Evolutionary conservation across 1,140 invertebrate genomes (phyloP).

Genomic region (Hydropsyche tenuis): DNA sequence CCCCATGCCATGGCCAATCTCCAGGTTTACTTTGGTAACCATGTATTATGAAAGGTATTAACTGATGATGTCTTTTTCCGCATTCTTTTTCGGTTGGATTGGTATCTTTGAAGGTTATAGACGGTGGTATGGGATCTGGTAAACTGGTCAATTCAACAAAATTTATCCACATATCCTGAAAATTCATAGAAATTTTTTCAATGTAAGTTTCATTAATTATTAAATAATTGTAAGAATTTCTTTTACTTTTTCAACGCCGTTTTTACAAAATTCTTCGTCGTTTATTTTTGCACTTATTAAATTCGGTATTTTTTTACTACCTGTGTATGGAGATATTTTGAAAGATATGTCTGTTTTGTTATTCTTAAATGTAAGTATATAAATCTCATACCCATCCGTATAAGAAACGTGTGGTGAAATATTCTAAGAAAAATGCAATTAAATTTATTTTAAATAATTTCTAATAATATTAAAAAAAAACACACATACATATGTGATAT

Average conservation of each 20-base stretch:
- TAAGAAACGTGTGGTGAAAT: slow-evolving; percentile 10
- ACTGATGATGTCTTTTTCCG: not conserved
- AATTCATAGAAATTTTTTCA: not conserved
- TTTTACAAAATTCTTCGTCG: slow-evolving; percentile 31
- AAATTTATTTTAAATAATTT: too few relatives aligned
- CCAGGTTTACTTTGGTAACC: slow-evolving; percentile 19
- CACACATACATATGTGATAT: not conserved
- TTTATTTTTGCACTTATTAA: slow-evolving; percentile 39
- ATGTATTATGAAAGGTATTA: not conserved
- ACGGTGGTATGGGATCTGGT: not conserved
- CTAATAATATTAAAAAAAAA: too few relatives aligned
- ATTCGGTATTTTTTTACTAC: slow-evolving; percentile 34
- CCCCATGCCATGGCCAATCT: slow-evolving; percentile 48
- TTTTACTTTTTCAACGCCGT: slow-evolving; percentile 39
- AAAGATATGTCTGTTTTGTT: slow-evolving; percentile 20
- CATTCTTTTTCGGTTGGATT: not conserved
- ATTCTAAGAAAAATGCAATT: slow-evolving; percentile 18
- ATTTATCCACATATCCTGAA: slow-evolving; percentile 21
- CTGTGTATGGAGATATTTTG: slow-evolving; percentile 28
- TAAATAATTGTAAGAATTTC: not conserved
- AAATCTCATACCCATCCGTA: slow-evolving; percentile 18
- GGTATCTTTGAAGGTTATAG: not conserved
- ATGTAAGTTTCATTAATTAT: not conserved
- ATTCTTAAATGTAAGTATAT: not conserved
- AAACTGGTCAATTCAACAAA: not conserved